Percentiles rank a stretch among this genome's conserved stretches.
Evolutionary conservation across 1,140 invertebrate species (phyloP).

Genomic region (Agrypnia vestita): DNA sequence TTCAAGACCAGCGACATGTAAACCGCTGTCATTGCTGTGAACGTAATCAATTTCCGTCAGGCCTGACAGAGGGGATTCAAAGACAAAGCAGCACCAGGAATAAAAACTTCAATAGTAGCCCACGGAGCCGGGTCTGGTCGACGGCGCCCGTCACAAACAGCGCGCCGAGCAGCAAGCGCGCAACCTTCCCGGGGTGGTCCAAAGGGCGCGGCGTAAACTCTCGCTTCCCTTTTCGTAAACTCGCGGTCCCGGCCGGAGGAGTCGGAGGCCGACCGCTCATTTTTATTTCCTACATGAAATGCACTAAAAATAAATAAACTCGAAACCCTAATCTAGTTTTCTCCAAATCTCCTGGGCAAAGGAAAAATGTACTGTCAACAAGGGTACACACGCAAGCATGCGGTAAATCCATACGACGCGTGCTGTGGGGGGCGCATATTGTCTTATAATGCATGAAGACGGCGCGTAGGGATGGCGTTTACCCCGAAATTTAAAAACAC

Average conservation of each 20-base stretch:
- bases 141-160: not conserved
- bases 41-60: conserved; percentile 30
- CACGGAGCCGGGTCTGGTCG: not conserved
- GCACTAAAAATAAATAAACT: conserved; percentile 54
- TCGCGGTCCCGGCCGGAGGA: not conserved
- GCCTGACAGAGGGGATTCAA: conserved; percentile 9
- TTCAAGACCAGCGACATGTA: not conserved
- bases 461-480: not conserved
- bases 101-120: conserved; percentile 37
- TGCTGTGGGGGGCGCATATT: not conserved
- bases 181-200: too few relatives aligned
- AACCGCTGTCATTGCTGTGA: conserved; percentile 21
- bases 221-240: too few relatives aligned
- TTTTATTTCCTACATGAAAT: conserved; percentile 46
- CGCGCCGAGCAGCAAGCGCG: not conserved
- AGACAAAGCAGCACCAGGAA: conserved; percentile 31
- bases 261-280: conserved; percentile 4
- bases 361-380: conserved; percentile 33
- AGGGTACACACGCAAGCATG: conserved; percentile 8
- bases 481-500: not conserved
- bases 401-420: conserved; percentile 36
- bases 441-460: conserved; percentile 28
- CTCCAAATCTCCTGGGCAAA: conserved; percentile 48
- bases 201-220: too few relatives aligned
- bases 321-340: conserved; percentile 52